Evolutionary conservation across 1,140 invertebrate genomes (phyloP), one percentile per base, ranked within the genome.

Genomic region (Micrasema longulum): DNA sequence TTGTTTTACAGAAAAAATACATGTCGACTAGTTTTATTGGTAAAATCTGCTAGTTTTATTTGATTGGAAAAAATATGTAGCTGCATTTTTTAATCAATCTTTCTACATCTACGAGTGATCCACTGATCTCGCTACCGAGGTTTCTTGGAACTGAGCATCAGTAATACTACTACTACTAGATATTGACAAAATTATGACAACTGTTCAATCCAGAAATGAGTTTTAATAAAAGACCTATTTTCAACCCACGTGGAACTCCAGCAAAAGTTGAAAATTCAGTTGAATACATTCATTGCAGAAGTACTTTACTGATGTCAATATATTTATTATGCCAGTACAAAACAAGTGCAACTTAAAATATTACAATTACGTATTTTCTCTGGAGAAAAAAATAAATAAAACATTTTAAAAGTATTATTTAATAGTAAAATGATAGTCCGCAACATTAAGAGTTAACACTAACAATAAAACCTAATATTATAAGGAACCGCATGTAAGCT

Each of bases 311-410:
- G 16, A 11, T 1, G 3, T 41, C 5, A 16, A 47, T 47, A 50
- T 22, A 11, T 71, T 62, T 69, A 69, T 65, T n/a, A n/a, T n/a
- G 68, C 68, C 3, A 71, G 73, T 74, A 74, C 73, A 74, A 74
- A 74, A 64, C 22, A 74, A 74, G 72, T 74, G 72, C 68, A 55
- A 74, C 69, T 71, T 74, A 71, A 64, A 36, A 67, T 31, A 57
- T 55, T 36, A 35, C n/a, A 65, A 22, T 22, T 23, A 14, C 11
- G 14, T 16, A 50, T 55, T 57, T 57, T 57, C 18, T n/a, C n/a
- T 14, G 31, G 23, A 35, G 6, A 22, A 22, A 52, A 50, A 52
- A 22, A 10, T 52, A 22, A 11, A 52, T 18, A 10, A 23, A 63
- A 63, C 57, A 63, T 63, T 62, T 63, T 16, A 18, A 14, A 26